Evolutionary conservation across 2,113 vertebrate genomes (phyloP), one percentile per base, ranked within the genome.

Genomic region (Mystacornis crossleyi): DNA sequence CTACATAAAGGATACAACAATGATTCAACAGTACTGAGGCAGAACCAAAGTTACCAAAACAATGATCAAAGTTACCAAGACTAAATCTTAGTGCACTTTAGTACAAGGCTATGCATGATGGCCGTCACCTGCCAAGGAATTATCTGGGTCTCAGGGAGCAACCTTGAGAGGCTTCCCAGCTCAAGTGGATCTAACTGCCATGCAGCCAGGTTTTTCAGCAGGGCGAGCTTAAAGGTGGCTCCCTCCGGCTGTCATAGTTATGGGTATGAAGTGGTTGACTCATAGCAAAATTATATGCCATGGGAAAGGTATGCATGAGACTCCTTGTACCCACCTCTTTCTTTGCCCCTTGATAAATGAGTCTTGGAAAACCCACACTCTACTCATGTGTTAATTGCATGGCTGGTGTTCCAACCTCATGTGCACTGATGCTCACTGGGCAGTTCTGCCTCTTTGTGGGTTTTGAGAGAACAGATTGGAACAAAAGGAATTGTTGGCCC

Each of bases 361-460:
- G 10, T 43, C 26, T 61, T 29, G 60, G 47, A 57, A 82, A 91
- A 73, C 6, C 24, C 26, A 60, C 8, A 10, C 0, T 1, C n/a
- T 53, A 48, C 48, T 70, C 12, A 33, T 14, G 18, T 43, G 36
- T 61, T 34, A 51, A 48, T 53, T 0, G 0, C 26, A 23, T 6
- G 6, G 38, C 15, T 8, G 1, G 5, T 62, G 65, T 66, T 81
- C 36, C 80, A 70, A 8, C 31, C 9, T 61, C 50, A 9, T 6
- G 25, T 18, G 55, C n/a, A 8, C 19, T 3, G 1, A 48, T 36
- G 45, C 6, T 61, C 12, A 34, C 20, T 1, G 0, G 12, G 9
- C 51, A 1, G 1, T 64, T 51, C 45, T 65, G 15, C 7, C 36
- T 24, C 38, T 82, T 34, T 29, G 18, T 36, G 42, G 13, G 4